These are phyloP conservation scores for Sebastes steindachneri DNA, from an alignment of 2,797 vertebrate genomes.

Conservation along the genomic window DNA sequence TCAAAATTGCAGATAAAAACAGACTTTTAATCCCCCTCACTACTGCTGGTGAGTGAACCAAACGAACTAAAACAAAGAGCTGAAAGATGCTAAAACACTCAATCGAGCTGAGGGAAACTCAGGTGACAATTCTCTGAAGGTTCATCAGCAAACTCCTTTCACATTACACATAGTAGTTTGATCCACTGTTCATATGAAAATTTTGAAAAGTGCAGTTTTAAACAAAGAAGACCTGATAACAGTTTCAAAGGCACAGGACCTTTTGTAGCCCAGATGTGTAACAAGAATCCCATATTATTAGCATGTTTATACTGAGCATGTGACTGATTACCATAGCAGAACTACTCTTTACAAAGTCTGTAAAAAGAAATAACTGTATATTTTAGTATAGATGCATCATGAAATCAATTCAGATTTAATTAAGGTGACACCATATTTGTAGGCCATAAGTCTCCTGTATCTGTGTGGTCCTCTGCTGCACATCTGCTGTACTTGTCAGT, in stretches of 20 bases:
- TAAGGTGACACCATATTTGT: conserved; percentile 20
- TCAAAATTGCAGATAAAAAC: neutral
- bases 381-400: conserved; percentile 28
- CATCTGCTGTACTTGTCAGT: neutral
- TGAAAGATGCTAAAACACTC: neutral
- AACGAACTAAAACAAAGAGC: neutral
- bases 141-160: neutral
- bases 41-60: neutral
- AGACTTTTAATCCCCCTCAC: neutral
- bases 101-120: neutral
- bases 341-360: neutral
- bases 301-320: neutral
- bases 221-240: neutral
- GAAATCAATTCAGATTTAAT: conserved; percentile 42
- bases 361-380: neutral
- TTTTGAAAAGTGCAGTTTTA: neutral
- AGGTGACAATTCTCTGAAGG: neutral
- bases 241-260: neutral
- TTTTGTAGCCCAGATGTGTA: neutral
- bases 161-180: neutral
- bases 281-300: neutral
- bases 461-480: neutral
- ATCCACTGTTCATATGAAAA: neutral
- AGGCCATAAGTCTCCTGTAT: neutral
- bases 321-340: neutral